These are phyloP conservation scores for Brienomyrus longianalis DNA, from an alignment of 2,113 vertebrate genomes.

Conservation along the genomic window DNA sequence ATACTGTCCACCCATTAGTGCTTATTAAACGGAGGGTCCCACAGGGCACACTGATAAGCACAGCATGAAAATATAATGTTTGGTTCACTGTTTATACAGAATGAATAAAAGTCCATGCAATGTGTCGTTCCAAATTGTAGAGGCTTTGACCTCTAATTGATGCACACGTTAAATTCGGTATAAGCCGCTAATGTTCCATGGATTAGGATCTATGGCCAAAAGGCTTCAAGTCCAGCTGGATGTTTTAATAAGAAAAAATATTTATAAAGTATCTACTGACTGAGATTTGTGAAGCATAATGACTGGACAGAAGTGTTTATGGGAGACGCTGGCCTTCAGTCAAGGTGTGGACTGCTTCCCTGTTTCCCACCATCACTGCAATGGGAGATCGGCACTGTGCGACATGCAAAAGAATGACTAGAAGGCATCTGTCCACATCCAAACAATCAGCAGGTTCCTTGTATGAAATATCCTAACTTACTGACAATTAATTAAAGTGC, in stretches of 20 bases:
- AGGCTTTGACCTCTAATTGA: background rate
- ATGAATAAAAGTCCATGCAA: background rate
- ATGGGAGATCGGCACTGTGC: background rate
- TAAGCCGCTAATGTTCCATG: background rate
- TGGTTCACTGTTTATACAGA: background rate
- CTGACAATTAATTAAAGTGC: slow-evolving; percentile 25
- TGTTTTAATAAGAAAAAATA: background rate
- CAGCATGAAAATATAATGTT: background rate
- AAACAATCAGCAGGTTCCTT: background rate
- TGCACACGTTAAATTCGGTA: background rate
- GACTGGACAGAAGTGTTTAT: background rate
- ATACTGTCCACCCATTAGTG: background rate
- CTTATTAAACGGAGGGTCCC: background rate
- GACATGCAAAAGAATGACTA: background rate
- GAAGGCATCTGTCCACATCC: background rate
- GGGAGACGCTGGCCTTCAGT: background rate
- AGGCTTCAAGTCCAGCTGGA: background rate
- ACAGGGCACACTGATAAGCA: background rate
- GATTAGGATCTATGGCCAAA: background rate
- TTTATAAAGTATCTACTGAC: background rate
- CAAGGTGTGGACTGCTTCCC: background rate
- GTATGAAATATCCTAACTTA: slow-evolving; percentile 9
- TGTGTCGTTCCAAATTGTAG: background rate
- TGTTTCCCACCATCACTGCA: background rate
- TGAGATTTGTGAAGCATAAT: background rate